Conservation (phyloP, 2,888 invertebrate species). For the Euphydryas editha region DNA sequence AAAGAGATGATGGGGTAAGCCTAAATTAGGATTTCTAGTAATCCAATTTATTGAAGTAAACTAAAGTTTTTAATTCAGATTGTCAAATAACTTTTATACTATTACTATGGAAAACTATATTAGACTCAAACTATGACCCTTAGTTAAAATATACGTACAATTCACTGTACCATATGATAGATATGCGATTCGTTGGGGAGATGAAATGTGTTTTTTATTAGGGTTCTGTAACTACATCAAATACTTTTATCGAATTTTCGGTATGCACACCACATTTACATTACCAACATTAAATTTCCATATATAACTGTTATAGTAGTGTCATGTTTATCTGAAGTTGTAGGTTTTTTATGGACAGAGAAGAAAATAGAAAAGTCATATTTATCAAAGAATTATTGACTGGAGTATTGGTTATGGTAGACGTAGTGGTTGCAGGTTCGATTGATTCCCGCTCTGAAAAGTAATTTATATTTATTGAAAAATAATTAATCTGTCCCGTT, state of each 20-base stretch:
- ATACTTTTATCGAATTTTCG: conserved; percentile 28
- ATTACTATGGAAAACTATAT: not conserved
- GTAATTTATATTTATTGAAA: no score
- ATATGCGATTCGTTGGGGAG: conserved; percentile 5
- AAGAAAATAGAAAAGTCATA: no score
- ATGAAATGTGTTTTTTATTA: conserved; percentile 37
- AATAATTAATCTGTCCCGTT: no score
- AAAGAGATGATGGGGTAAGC: no score
- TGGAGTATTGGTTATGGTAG: no score
- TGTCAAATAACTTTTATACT: no score
- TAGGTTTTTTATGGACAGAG: not conserved
- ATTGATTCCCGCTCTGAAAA: no score
- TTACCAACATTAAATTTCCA: not conserved
- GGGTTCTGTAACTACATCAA: conserved; percentile 24
- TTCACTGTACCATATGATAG: conserved; percentile 9
- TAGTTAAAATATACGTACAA: not conserved
- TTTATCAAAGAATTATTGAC: no score
- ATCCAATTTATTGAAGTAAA: no score
- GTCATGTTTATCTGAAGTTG: not conserved
- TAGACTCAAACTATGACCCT: not conserved
- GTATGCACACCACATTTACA: conserved; percentile 17
- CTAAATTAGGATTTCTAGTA: no score
- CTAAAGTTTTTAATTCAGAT: no score
- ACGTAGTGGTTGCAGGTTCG: no score
- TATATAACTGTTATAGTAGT: not conserved